Percentiles rank a stretch among this genome's conserved stretches.
Evolutionary conservation across 2,113 vertebrate species (phyloP).

Genomic region (Terrapene triunguis): DNA sequence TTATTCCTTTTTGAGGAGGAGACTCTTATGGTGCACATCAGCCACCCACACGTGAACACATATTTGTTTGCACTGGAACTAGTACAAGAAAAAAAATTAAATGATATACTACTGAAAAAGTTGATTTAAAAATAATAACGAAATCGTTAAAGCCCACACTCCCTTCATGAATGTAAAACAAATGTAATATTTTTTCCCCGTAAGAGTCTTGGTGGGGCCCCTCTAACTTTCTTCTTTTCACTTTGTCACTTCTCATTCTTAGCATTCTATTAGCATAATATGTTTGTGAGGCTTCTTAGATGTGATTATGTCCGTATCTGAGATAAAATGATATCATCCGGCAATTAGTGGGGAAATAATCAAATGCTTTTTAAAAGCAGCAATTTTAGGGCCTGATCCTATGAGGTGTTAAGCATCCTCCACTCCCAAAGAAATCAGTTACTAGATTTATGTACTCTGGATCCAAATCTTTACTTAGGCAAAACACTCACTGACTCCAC

Average conservation of each 20-base stretch:
- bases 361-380: constrained; percentile 62
- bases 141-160: background rate
- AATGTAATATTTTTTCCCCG: constrained; percentile 5
- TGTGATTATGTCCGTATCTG: constrained; percentile 68
- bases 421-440: background rate
- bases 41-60: background rate
- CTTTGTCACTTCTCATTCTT: constrained; percentile 37
- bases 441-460: background rate
- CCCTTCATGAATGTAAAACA: constrained; percentile 47
- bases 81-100: background rate
- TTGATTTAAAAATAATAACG: constrained; percentile 33
- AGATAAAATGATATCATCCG: constrained; percentile 65
- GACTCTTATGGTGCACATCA: background rate
- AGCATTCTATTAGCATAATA: constrained; percentile 55
- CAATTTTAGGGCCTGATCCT: constrained; percentile 59
- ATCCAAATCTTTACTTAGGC: constrained; percentile 62
- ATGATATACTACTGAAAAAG: background rate
- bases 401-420: constrained; percentile 62
- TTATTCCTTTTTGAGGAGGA: background rate
- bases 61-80: background rate
- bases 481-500: constrained; percentile 49
- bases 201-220: constrained; percentile 66
- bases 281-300: constrained; percentile 72
- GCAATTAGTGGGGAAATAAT: constrained; percentile 64
- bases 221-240: background rate